Base-by-base conservation (phyloP, 2,888 invertebrate genomes). In the Drosophila colorata region DNA sequence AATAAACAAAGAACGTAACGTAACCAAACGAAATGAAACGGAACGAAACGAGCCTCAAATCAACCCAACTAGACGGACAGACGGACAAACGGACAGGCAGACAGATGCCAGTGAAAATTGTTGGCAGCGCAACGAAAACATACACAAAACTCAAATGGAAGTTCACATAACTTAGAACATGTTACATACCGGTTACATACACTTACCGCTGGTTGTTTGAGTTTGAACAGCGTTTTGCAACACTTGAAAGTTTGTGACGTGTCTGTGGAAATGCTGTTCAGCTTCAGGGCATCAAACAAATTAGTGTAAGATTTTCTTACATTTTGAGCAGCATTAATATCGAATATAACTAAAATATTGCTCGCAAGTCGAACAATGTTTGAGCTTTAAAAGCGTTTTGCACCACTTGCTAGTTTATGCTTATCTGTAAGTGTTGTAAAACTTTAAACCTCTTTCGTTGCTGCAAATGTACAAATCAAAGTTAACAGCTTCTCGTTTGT, bases 11-110 rank as follows among this genome's bases (percentile, higher is more conserved):
- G 33, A 33, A 72, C 59, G 41, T 37, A 37, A 37, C 35, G 2
- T 14, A 61, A 35, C 48, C 8, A 33, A 40, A 20, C 47, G 11
- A 51, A 57, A 46, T 48, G 53, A 41, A 47, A 41, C 33, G 18
- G 51, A 67, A 40, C 58, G 40, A 61, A 58, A 25, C 46, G 51
- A 52, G 66, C 80, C 86, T 72, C 74, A 86, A 86, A 80, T 73
- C 83, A 76, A 79, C 60, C 73, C 68, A 73, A 52, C 64, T 61
- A 55, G 57, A 47, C 16, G 55, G 55, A 58, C 48, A 61, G 57
- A 46, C 44, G 33, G 47, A 52, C 11, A 48, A 41, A 44, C 20
- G 7, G 23, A 66, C 23, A n/a, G n/a, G 31, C 28, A 11, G 31
- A 20, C 51, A 52, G 44, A 37, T 47, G 38, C n/a, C 35, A 28